Conservation (phyloP, 2,113 vertebrate genomes). For the Tyrannus savana region DNA sequence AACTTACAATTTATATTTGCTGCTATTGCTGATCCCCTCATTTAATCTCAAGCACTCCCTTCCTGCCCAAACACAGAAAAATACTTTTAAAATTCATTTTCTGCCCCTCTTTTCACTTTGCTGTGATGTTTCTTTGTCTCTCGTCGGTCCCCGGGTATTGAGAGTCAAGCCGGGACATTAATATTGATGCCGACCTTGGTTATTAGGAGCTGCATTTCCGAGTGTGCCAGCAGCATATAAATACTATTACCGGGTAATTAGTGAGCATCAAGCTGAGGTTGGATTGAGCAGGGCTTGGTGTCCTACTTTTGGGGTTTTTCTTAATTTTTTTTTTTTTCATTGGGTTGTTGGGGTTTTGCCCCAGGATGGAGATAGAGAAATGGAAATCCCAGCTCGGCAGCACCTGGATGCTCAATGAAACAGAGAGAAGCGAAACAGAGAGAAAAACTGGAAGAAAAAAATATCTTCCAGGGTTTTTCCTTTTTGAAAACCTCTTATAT, state of each 20-base stretch:
- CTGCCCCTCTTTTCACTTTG: background rate
- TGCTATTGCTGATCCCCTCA: background rate
- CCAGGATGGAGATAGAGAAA: background rate
- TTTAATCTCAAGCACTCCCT: background rate
- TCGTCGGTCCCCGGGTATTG: background rate
- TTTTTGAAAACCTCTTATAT: background rate
- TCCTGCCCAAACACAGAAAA: background rate
- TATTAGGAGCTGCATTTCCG: conserved; percentile 48
- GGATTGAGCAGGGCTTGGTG: conserved; percentile 29
- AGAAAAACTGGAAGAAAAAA: background rate
- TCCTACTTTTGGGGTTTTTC: background rate
- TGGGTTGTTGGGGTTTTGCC: background rate
- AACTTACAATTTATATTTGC: background rate
- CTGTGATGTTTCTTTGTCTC: conserved; percentile 28
- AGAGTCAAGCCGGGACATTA: conserved; percentile 61
- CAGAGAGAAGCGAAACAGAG: background rate
- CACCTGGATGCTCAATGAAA: background rate
- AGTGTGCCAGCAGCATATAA: conserved; percentile 60
- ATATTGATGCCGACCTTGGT: conserved; percentile 68
- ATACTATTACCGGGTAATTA: conserved; percentile 68
- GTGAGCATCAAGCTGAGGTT: conserved; percentile 61
- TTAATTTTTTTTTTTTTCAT: background rate
- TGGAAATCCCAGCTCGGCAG: background rate
- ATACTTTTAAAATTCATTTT: background rate
- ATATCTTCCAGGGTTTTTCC: background rate